Percentiles rank a stretch among this genome's conserved stretches.
These are phyloP conservation scores for Pampus argenteus DNA, from an alignment of 2,797 vertebrate genomes.

Conservation along the genomic window DNA sequence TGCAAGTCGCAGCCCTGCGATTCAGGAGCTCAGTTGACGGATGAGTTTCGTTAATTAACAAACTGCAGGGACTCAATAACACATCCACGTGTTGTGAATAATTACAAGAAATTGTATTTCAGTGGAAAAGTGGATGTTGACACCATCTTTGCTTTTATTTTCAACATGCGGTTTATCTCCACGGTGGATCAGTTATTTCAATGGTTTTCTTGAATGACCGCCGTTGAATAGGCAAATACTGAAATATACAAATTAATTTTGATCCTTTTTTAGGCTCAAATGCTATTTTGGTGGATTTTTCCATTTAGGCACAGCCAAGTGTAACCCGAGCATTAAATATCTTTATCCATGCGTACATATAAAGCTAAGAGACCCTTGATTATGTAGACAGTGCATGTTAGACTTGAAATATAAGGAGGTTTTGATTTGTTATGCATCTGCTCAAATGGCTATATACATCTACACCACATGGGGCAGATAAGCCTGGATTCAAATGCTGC, in stretches of 20 bases:
- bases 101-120: constrained; percentile 3
- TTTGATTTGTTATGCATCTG: constrained; percentile 36
- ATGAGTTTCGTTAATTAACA: constrained; percentile 58
- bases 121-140: neutral
- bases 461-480: constrained; percentile 21
- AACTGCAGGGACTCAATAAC: constrained; percentile 29
- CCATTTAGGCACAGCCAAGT: constrained; percentile 29
- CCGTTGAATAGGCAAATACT: constrained; percentile 30
- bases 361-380: constrained; percentile 8
- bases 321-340: constrained; percentile 26
- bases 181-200: constrained; percentile 26
- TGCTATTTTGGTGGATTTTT: constrained; percentile 38
- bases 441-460: constrained; percentile 27
- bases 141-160: constrained; percentile 10
- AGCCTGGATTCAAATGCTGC: constrained; percentile 34
- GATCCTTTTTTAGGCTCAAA: constrained; percentile 29
- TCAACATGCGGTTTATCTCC: constrained; percentile 12
- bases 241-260: constrained; percentile 38
- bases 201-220: constrained; percentile 40
- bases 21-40: constrained; percentile 31
- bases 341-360: constrained; percentile 17
- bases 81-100: constrained; percentile 21
- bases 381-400: constrained; percentile 8
- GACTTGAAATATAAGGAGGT: constrained; percentile 3
- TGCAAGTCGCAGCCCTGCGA: constrained; percentile 17